Base-by-base conservation (phyloP, 2,888 invertebrate genomes). In the Hirtodrosophila histrioides region DNA sequence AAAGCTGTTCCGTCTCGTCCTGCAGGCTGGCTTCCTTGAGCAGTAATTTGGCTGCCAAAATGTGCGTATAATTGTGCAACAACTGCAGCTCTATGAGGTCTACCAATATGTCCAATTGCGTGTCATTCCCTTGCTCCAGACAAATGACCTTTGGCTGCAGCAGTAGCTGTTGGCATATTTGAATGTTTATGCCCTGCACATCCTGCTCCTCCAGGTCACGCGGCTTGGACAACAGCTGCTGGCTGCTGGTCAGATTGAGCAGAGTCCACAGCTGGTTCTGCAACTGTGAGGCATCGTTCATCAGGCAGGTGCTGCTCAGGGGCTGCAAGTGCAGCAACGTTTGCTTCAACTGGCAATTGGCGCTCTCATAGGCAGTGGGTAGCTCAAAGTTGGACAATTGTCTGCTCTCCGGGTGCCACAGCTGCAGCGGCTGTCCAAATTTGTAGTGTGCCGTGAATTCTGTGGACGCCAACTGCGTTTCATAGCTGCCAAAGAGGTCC, bases 281-380 rank as follows among this genome's bases (percentile, higher is more conserved):
- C 40, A 87, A 29, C 23, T 83, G 78, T 0, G 71, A 50, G 0
- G 54, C 35, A 5, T 83, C 67, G 0, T 66, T 43, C 8, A 86
- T 23, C 0, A 78, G 69, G 46, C 91, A 91, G n/a, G 61, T 50
- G 39, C 74, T 78, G 4, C 49, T 61, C 4, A 61, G 41, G 0
- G 82, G 39, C 43, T 82, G 75, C 49, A 92, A 66, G 56, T 91
- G 84, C 12, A 79, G 82, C 12, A 92, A 31, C 0, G 90, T 68
- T 23, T 90, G 88, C 29, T 57, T 68, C 2, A 90, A 50, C 39
- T 82, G 86, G 44, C 92, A 92, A 12, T 69, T 57, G 3, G 86
- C 56, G 8, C 79, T 78, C n/a, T 80, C 77, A 9, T 89, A 78
- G 1, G 84, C 81, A 62, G 75, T 65, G 6, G 91, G 91, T 54